Evolutionary conservation across 2,888 invertebrate species (phyloP).

Genomic region (Mesorhabditis sp.): DNA sequence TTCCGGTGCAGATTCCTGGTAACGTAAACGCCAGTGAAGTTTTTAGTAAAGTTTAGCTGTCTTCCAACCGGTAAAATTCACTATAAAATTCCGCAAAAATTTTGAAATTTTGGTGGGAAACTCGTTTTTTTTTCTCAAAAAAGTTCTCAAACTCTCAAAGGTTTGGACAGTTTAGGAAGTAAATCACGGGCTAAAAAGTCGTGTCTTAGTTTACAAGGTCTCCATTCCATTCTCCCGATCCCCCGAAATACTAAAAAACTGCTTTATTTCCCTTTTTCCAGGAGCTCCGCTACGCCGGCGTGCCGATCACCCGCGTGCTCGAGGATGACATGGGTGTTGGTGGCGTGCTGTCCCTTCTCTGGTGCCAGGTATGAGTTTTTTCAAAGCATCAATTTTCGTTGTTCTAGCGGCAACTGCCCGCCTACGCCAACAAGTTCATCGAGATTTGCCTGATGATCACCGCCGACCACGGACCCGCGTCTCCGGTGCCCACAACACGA

Average conservation of each 20-base stretch:
- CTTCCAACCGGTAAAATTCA: no score
- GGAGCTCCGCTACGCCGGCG: constrained; percentile 76
- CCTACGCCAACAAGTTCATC: constrained; percentile 91
- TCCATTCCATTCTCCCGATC: no score
- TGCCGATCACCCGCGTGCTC: constrained; percentile 75
- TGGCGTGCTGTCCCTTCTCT: constrained; percentile 89
- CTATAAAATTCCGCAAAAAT: no score
- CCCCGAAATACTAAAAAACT: background rate
- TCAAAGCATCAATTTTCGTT: background rate
- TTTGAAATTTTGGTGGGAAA: no score
- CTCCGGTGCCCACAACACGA: constrained; percentile 69
- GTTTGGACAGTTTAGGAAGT: no score
- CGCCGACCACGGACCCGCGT: constrained; percentile 96
- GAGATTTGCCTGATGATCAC: constrained; percentile 98
- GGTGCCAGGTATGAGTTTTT: constrained; percentile 80
- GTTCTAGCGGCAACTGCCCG: constrained; percentile 68
- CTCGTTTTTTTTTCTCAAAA: no score
- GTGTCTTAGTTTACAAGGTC: no score
- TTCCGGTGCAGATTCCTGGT: no score
- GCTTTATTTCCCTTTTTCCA: background rate
- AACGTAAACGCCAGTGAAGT: no score
- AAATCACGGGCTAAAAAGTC: no score
- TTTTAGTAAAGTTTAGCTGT: no score
- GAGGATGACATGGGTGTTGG: constrained; percentile 94
- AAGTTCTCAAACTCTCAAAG: no score